These are phyloP conservation scores for Macrophya alboannulata DNA, from an alignment of 2,888 invertebrate species.

Conservation along the genomic window DNA sequence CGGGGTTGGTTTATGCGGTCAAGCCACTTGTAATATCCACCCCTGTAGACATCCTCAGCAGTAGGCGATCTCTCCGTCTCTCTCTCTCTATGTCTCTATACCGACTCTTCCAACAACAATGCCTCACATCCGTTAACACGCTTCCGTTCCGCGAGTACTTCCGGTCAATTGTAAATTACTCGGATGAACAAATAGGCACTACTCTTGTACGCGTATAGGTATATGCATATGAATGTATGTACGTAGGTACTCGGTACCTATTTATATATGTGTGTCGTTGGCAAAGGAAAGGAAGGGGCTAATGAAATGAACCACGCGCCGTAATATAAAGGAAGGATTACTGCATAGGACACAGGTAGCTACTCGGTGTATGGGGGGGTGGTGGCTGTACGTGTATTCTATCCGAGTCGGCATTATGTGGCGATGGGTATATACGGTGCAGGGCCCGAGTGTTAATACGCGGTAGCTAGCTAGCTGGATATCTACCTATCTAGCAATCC, in stretches of 20 bases:
- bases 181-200: slow-evolving; percentile 76
- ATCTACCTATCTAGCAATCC: not conserved
- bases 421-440: slow-evolving; percentile 8
- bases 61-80: slow-evolving; percentile 1
- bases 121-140: slow-evolving; percentile 74
- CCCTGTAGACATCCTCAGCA: not conserved
- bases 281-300: slow-evolving; percentile 60
- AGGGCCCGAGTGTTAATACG: not conserved
- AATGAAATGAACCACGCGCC: slow-evolving; percentile 78
- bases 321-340: slow-evolving; percentile 73
- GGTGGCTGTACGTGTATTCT: not conserved
- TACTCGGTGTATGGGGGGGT: not conserved
- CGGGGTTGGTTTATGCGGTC: not conserved
- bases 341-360: slow-evolving; percentile 16
- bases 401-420: slow-evolving; percentile 28
- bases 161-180: slow-evolving; percentile 78
- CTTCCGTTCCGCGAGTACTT: slow-evolving; percentile 79
- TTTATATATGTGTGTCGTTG: not conserved
- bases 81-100: not conserved
- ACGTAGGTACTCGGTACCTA: not conserved
- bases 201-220: no score
- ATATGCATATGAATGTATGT: not conserved
- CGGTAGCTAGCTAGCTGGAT: not conserved
- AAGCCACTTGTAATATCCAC: not conserved
- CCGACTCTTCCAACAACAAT: slow-evolving; percentile 70